Evolutionary conservation across 1,140 invertebrate genomes (phyloP), one percentile per base, ranked within the genome.

Genomic region (Tetramorium simillimum): DNA sequence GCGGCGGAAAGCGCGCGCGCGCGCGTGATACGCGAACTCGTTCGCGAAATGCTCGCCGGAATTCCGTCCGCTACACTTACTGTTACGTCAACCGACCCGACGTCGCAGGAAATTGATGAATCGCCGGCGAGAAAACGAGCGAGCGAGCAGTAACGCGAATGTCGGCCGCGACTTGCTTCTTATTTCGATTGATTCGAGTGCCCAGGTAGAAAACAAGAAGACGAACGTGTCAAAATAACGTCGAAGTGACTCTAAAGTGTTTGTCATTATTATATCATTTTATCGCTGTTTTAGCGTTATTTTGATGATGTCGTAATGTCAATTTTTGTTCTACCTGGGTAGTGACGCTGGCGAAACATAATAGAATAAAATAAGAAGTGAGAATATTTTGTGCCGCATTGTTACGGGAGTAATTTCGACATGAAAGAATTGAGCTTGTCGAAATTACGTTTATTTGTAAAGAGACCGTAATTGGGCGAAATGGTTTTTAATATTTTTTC

Each of bases 91-190:
- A 67, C 33, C 3, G 33, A 33, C 53, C 65, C 28, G 73, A 76
- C 72, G 43, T 60, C 72, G 62, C 75, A 78, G 49, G 62, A 85
- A 85, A 85, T 85, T 85, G 75, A 80, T 49, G 62, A 85, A 80
- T 65, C 84, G 49, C 33, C 56, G 46, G 37, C 33, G 28, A 53
- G n/a, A n/a, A n/a, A n/a, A 16, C 43, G 43, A 53, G 60, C 21
- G 37, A 67, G 37, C 51, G 60, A 81, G 18, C 53, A 18, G 46
- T 43, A 46, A 18, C 10, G 10, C 18, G 62, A 16, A 14, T 10
- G 9, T 28, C 62, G 10, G 28, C n/a, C n/a, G 21, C 37, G 51
- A 72, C 3, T 65, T 49, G 18, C 58, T 58, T 67, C 18, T 37
- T 14, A 63, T 37, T 40, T 65, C 6, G 18, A n/a, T 24, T 9